Conservation (phyloP, 2,888 invertebrate species). For the Chrysodeixis includens region DNA sequence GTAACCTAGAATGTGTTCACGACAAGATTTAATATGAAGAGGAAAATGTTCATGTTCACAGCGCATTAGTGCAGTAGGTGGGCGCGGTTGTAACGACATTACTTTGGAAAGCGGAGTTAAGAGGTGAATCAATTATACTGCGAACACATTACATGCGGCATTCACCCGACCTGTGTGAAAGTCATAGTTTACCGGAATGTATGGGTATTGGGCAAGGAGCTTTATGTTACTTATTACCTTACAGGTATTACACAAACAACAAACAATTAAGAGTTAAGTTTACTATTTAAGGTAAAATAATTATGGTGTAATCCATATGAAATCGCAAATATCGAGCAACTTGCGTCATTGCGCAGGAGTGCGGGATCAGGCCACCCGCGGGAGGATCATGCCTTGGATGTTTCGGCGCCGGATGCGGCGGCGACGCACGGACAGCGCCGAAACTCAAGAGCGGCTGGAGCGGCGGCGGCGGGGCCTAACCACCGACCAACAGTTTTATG, state of each 20-base stretch:
- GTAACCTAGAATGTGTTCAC: background rate
- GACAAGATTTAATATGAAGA: background rate
- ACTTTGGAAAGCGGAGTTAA: background rate
- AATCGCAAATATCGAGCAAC: constrained; percentile 1
- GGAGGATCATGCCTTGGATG: constrained; percentile 19
- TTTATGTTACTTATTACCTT: background rate
- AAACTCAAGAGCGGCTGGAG: constrained; percentile 11
- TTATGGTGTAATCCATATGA: background rate
- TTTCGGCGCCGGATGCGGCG: constrained; percentile 34
- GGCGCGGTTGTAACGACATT: background rate
- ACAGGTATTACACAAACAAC: no score
- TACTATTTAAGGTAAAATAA: no score
- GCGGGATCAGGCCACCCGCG: constrained; percentile 15
- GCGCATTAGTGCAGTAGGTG: background rate
- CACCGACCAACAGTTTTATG: constrained; percentile 40
- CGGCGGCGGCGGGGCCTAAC: constrained; percentile 22
- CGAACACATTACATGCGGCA: constrained; percentile 11
- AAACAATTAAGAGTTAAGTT: no score
- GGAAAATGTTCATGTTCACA: background rate
- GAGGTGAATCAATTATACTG: constrained; percentile 24
- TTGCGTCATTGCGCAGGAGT: constrained; percentile 30
- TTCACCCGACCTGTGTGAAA: constrained; percentile 15
- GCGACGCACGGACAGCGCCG: constrained; percentile 19
- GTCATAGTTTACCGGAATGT: constrained; percentile 19
- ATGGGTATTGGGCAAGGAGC: background rate